These are phyloP conservation scores for Lamprotornis superbus DNA, from an alignment of 2,113 vertebrate species.

Conservation along the genomic window DNA sequence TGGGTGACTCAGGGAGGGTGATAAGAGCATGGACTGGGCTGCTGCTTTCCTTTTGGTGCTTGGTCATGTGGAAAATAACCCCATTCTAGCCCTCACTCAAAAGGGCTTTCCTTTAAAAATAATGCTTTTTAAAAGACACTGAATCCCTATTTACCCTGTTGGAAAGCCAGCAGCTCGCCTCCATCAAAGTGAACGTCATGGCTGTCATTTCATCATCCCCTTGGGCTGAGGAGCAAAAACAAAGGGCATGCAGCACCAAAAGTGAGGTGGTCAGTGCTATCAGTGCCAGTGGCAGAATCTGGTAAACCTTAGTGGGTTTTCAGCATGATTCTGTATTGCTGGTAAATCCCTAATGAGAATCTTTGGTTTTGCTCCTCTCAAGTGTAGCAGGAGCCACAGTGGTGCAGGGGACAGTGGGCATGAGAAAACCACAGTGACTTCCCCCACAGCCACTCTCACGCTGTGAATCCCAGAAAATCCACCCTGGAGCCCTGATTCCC, in stretches of 20 bases:
- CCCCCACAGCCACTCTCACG: background rate
- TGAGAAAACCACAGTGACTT: background rate
- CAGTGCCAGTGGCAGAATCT: background rate
- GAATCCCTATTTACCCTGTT: background rate
- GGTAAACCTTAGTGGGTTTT: background rate
- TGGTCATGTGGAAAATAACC: conserved; percentile 54
- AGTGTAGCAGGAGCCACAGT: fast-evolving
- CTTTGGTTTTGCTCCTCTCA: background rate
- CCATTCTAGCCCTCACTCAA: conserved; percentile 23
- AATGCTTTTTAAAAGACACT: conserved; percentile 18
- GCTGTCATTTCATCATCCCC: conserved; percentile 1
- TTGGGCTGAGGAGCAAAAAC: background rate
- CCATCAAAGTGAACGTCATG: background rate
- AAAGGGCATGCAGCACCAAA: background rate
- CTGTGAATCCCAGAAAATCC: background rate
- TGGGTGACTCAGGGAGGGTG: background rate
- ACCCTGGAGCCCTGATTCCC: background rate
- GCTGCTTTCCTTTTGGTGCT: conserved; percentile 21
- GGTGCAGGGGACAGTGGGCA: background rate
- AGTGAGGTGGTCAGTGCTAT: background rate
- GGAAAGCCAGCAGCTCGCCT: background rate
- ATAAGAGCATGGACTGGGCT: conserved; percentile 1
- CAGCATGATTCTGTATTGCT: background rate
- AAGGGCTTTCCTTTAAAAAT: conserved; percentile 48
- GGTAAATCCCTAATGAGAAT: background rate